Base-by-base conservation (phyloP, 2,888 invertebrate genomes). In the Willowsia nigromaculata region DNA sequence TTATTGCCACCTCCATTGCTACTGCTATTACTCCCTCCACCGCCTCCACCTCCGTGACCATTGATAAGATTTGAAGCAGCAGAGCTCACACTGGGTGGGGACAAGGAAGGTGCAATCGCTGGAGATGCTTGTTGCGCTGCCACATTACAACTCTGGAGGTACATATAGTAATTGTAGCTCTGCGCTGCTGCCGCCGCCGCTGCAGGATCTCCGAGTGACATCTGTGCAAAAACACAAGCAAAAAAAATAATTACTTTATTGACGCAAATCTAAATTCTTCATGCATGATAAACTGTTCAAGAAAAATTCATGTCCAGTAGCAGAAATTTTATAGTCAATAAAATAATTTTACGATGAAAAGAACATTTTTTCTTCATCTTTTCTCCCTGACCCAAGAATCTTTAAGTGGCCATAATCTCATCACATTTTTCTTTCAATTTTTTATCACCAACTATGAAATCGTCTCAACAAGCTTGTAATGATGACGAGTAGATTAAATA, bases 121-220 rank as follows among this genome's bases (percentile, higher is more conserved):
- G 91, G 91, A 50, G 89, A 90, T 22, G 90, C 89, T 90, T 92
- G 90, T 27, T 93, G 93, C 74, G 93, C 93, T 5, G 93, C 93
- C 18, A 94, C 93, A 91, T 94, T 94, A 30, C 94, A 94, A 82
- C 94, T 93, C 94, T 96, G 96, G 90, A 96, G 94, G 93, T 96
- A 96, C 93, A 96, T 96, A 92, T 96, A 96, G 93, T 96, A 96
- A 93, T 96, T 95, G 93, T 96, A 96, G 86, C 93, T 93, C 89
- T 92, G 93, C 50, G 92, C 91, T n/a, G 92, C 92, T 11, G 80
- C 91, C 9, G 91, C 90, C 15, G 90, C 91, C 40, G 91, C 89
- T 22, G 90, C 90, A 47, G 89, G 87, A 62, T 91, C 91, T 30
- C 91, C 90, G 62, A 91, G 90, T 22, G 81, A 71, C 90, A 91